Evolutionary conservation across 2,888 invertebrate genomes (phyloP), one percentile per base, ranked within the genome.

Genomic region (Leucoma salicis): DNA sequence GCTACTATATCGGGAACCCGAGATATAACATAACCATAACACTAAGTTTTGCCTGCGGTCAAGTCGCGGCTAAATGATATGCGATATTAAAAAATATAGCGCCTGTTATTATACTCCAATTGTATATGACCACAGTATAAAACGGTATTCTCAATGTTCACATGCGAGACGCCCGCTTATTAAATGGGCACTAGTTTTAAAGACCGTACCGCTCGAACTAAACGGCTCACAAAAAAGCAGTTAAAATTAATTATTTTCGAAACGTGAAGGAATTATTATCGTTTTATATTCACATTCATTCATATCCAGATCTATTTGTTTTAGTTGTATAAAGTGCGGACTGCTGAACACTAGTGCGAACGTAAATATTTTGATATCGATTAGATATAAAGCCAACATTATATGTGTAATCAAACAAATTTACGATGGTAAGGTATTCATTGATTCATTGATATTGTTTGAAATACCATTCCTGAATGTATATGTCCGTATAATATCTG

Each of bases 361-460:
- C 35, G 50, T 51, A 52, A 62, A 57, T 51, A 49, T 49, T 53
- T 43, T 46, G 42, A 49, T 50, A 44, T 29, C 29, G 13, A 8
- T 6, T 13, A 29, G 4, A 13, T 29, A 29, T 11, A 25, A 25
- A 10, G 3, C 29, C 11, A 5, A 11, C 28, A 28, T 12, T 28
- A 27, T 13, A 13, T 5, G 29, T 13, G 13, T 29, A 13, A 3
- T 34, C 44, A 61, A 51, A 53, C 31, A 56, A 57, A 64, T 64
- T 37, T 36, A 47, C 53, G 46, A 48, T 49, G 43, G 29, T 42
- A 41, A 39, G 34, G 46, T 53, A 43, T 52, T 45, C 46, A 61
- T 63, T 62, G 47, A 49, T 39, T 27, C 27, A 63, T 64, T 63
- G 49, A 49, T 39, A 57, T 49, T 44, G 47, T 35, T 41, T 48